Evolutionary conservation across 64 coral and sea anemone species (phyloP).

Genomic region (Porites lutea): DNA sequence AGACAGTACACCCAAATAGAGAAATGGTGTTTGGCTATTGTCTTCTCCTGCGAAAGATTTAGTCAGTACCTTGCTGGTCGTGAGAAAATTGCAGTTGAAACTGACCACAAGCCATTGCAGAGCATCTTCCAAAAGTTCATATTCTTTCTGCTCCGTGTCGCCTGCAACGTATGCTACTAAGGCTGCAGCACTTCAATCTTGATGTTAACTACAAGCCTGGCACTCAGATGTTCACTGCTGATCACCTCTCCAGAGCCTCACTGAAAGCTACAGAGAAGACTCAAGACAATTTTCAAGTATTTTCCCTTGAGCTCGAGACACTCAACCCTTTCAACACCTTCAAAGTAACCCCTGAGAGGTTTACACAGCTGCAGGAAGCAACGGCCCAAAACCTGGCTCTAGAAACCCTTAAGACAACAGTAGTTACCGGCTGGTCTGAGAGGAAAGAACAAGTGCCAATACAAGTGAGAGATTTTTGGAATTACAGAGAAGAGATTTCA

Average conservation of each 20-base stretch:
- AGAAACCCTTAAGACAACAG: constrained; percentile 61
- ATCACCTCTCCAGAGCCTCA: constrained; percentile 48
- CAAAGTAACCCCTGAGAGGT: constrained; percentile 67
- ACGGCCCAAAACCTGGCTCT: constrained; percentile 31
- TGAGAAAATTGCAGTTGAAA: constrained; percentile 31
- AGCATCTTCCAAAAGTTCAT: constrained; percentile 50
- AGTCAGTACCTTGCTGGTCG: constrained; percentile 50
- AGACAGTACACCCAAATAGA: constrained; percentile 47
- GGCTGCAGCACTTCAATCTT: constrained; percentile 49
- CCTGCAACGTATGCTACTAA: constrained; percentile 42
- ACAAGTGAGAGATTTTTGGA: constrained; percentile 61
- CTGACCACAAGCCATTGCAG: constrained; percentile 55
- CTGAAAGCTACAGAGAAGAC: constrained; percentile 8
- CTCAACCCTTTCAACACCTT: constrained; percentile 53
- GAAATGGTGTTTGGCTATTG: constrained; percentile 48
- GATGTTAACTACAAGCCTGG: constrained; percentile 48
- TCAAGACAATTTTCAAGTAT: constrained; percentile 56
- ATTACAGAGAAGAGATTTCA: constrained; percentile 66
- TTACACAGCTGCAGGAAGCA: constrained; percentile 37
- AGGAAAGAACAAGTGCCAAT: constrained; percentile 53
- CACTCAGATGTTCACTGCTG: neutral
- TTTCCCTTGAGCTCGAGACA: constrained; percentile 55
- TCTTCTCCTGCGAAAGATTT: neutral
- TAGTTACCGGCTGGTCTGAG: constrained; percentile 63
- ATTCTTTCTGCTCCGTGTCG: constrained; percentile 40